These are phyloP conservation scores for Sphaerodactylus townsendi DNA, from an alignment of 2,113 vertebrate genomes.

Conservation along the genomic window DNA sequence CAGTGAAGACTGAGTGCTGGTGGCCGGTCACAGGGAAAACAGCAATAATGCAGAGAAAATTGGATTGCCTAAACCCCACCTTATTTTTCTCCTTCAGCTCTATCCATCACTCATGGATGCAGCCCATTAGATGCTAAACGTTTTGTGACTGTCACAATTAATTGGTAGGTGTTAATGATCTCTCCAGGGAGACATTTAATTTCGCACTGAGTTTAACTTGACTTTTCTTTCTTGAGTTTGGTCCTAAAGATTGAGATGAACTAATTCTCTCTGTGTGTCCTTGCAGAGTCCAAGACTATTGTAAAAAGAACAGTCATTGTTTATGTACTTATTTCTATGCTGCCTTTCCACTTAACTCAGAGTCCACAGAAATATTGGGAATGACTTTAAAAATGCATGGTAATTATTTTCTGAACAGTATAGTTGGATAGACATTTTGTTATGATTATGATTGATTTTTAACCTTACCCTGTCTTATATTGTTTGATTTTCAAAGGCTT, in stretches of 20 bases:
- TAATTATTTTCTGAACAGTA: too few relatives aligned
- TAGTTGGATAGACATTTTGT: too few relatives aligned
- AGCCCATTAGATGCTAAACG: constrained; percentile 75
- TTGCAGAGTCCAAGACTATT: background rate
- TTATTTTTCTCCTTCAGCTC: background rate
- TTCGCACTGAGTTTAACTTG: constrained; percentile 30
- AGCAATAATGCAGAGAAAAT: background rate
- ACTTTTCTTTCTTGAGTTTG: background rate
- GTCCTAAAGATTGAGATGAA: background rate
- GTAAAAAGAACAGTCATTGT: background rate
- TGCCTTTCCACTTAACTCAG: too few relatives aligned
- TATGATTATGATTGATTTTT: too few relatives aligned
- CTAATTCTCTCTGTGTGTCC: background rate
- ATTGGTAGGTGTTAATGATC: constrained; percentile 67
- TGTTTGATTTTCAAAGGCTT: too few relatives aligned
- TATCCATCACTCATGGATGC: constrained; percentile 31
- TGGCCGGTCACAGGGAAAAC: background rate
- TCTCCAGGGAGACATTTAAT: constrained; percentile 78
- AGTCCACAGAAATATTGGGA: too few relatives aligned
- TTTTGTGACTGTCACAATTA: constrained; percentile 69
- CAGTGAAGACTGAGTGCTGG: background rate
- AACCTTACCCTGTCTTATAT: too few relatives aligned
- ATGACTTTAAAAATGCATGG: too few relatives aligned
- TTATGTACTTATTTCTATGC: too few relatives aligned
- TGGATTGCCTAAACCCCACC: constrained; percentile 7